Evolutionary conservation across 1,140 invertebrate species (phyloP).

Genomic region (Sarcophaga peregrina): DNA sequence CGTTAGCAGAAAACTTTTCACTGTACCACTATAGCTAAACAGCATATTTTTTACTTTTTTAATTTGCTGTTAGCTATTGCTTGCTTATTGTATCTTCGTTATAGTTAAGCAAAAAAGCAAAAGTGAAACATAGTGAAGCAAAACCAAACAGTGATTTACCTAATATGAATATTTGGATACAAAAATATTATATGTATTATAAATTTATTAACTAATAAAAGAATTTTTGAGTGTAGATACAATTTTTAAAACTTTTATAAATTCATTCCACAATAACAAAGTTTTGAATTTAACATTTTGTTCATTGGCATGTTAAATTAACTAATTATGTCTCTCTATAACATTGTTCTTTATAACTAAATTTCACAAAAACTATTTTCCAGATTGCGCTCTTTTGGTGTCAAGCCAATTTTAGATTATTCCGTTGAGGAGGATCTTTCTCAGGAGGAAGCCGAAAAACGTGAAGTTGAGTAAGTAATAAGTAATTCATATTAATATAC

Average conservation of each 20-base stretch:
- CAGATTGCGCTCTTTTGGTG: slow-evolving; percentile 90
- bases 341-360: slow-evolving; percentile 36
- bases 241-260: not conserved
- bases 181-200: too few relatives aligned
- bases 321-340: not conserved
- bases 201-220: too few relatives aligned
- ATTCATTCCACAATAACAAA: not conserved
- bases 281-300: not conserved
- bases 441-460: slow-evolving; percentile 88
- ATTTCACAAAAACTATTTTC: slow-evolving; percentile 21
- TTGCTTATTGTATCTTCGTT: too few relatives aligned
- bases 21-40: too few relatives aligned
- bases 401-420: slow-evolving; percentile 98
- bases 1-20: too few relatives aligned
- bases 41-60: too few relatives aligned
- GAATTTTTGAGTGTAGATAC: not conserved
- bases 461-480: slow-evolving; percentile 87
- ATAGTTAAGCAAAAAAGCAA: too few relatives aligned
- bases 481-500: not conserved
- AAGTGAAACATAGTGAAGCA: too few relatives aligned
- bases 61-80: too few relatives aligned
- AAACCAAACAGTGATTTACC: too few relatives aligned
- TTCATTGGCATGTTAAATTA: not conserved
- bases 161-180: too few relatives aligned
- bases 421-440: slow-evolving; percentile 97